Base-by-base conservation (phyloP, 2,888 invertebrate genomes). In the Ectemnius cavifrons region DNA sequence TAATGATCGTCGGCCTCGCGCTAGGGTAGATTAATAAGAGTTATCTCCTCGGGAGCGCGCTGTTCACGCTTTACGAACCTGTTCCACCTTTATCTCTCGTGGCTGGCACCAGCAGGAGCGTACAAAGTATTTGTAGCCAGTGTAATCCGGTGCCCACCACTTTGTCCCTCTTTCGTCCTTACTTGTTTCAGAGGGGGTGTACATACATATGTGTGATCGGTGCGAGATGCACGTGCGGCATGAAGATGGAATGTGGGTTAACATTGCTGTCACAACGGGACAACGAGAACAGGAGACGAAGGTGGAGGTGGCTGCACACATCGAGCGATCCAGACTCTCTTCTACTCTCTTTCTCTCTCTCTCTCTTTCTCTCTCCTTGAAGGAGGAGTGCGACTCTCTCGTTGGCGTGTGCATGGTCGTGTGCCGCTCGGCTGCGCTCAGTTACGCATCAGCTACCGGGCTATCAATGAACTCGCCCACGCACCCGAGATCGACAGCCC, bases 381-480 rank as follows among this genome's bases (percentile, higher is more conserved):
- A n/a, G 52, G 52, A 63, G 23, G 3, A 23, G 23, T 23, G 23
- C 23, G 23, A 23, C 45, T 65, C 46, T 57, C 65, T 58, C 65
- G 65, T 57, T 65, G 65, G 16, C 49, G 63, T 62, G 57, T 62
- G 70, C 74, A 67, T 69, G 63, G 68, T 77, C 76, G 77, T 69
- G 80, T 75, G 79, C 71, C 77, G 75, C 60, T 76, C 71, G 75
- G 77, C 69, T 79, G 78, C 74, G 68, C 72, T 78, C 81, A 69
- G 86, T 84, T 81, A 84, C 84, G 86, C 83, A 78, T 82, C 84
- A 81, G 73, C 82, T 82, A 80, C 79, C 84, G 81, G 76, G 77
- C 81, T 87, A 86, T 87, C 87, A 87, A 87, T 87, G 87, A 86
- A 87, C 79, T 72, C 87, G 81, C 87, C 87, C 85, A 87, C 86